phyloP scores from a whole-genome alignment of 2,797 vertebrate genomes.

The Argyrosomus regius region DNA sequence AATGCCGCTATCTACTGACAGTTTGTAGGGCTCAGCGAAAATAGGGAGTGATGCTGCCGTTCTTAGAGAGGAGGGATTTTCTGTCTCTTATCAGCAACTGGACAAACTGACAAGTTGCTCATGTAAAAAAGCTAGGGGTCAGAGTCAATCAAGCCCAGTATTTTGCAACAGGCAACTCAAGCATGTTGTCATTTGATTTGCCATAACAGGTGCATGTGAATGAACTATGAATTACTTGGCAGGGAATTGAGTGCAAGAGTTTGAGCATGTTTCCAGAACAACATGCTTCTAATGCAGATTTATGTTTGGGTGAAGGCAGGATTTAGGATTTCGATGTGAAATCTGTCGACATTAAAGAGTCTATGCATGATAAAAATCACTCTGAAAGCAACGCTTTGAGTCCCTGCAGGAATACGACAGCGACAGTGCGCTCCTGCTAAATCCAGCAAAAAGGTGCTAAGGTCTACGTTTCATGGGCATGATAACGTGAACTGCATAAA shows the following conservation, averaged over 20 bases:
- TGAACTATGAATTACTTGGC: slow-evolving; percentile 16
- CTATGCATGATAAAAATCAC: slow-evolving; percentile 14
- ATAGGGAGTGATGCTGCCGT: slow-evolving; percentile 63
- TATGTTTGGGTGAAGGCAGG: slow-evolving; percentile 9
- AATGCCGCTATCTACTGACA: slow-evolving; percentile 82
- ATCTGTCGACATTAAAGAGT: slow-evolving; percentile 26
- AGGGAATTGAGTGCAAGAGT: background rate
- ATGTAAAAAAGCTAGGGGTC: slow-evolving; percentile 71
- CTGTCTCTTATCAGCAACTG: slow-evolving; percentile 71
- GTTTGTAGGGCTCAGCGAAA: slow-evolving; percentile 80
- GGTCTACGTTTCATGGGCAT: background rate
- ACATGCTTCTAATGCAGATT: slow-evolving; percentile 36
- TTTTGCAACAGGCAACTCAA: slow-evolving; percentile 44
- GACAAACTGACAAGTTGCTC: slow-evolving; percentile 75
- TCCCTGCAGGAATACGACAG: background rate
- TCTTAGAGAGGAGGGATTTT: slow-evolving; percentile 68
- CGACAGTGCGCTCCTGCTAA: background rate
- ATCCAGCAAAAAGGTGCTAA: slow-evolving; percentile 2
- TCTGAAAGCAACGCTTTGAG: slow-evolving; percentile 4
- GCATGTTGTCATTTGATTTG: slow-evolving; percentile 57
- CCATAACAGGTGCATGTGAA: slow-evolving; percentile 41
- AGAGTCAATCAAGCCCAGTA: slow-evolving; percentile 70
- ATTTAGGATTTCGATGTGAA: slow-evolving; percentile 24
- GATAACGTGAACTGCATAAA: slow-evolving; percentile 40
- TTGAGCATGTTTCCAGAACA: slow-evolving; percentile 22